These are phyloP conservation scores for Agrotis clavis DNA, from an alignment of 2,888 invertebrate species.

Conservation along the genomic window DNA sequence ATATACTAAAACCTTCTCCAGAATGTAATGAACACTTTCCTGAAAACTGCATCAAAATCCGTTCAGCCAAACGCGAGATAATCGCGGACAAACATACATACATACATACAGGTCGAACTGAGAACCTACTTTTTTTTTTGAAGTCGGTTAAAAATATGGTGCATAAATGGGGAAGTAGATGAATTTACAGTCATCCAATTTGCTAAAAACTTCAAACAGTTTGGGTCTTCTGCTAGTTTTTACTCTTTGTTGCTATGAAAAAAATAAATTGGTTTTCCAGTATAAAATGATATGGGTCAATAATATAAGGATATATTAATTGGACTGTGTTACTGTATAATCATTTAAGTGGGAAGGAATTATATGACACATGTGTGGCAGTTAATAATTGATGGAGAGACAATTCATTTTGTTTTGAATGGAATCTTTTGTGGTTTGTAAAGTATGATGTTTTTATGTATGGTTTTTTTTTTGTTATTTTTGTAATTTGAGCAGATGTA, in stretches of 20 bases:
- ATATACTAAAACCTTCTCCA: too few relatives aligned
- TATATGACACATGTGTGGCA: conserved; percentile 32
- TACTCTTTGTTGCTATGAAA: not conserved
- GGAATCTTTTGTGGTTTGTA: conserved; percentile 10
- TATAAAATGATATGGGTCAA: conserved; percentile 43
- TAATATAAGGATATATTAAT: conserved; percentile 32
- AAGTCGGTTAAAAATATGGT: too few relatives aligned
- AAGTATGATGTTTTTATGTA: conserved; percentile 7
- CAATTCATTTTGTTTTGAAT: conserved; percentile 14
- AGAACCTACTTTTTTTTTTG: too few relatives aligned
- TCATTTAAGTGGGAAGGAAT: conserved; percentile 2
- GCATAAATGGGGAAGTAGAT: too few relatives aligned
- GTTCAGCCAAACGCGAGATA: too few relatives aligned
- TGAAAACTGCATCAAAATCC: too few relatives aligned
- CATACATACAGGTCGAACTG: too few relatives aligned
- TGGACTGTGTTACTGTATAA: conserved; percentile 12
- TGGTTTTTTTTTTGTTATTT: not conserved
- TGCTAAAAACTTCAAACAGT: too few relatives aligned
- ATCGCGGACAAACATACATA: too few relatives aligned
- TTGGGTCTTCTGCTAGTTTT: conserved; percentile 21
- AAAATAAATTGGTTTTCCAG: conserved; percentile 25
- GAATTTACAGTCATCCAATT: too few relatives aligned
- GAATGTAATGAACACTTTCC: too few relatives aligned
- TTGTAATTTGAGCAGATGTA: conserved; percentile 12
- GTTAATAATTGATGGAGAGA: conserved; percentile 21